Evolutionary conservation across 1,140 invertebrate species (phyloP).

Genomic region (Drosophila nigrodunni): DNA sequence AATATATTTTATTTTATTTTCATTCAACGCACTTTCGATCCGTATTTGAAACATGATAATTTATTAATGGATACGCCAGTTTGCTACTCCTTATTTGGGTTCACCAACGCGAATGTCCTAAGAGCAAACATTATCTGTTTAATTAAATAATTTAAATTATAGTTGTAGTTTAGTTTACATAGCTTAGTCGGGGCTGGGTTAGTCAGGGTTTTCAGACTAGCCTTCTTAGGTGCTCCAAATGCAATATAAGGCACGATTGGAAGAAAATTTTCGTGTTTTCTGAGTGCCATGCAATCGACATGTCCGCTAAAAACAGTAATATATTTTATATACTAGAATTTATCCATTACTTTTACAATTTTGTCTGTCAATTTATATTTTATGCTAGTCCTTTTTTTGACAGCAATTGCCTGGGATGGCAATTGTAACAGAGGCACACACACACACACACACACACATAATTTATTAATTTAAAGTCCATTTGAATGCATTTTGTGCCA

Average conservation of each 20-base stretch:
- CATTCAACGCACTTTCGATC: slow-evolving; percentile 3
- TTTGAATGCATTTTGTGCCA: slow-evolving; percentile 30
- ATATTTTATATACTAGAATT: slow-evolving; percentile 3
- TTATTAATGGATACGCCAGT: not conserved
- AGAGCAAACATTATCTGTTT: too few relatives aligned
- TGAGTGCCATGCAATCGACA: not conserved
- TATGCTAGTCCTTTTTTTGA: not conserved
- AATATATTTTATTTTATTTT: not conserved
- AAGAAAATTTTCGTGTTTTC: not conserved
- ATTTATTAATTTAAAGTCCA: slow-evolving; percentile 10
- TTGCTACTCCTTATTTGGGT: not conserved
- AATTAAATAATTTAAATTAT: too few relatives aligned
- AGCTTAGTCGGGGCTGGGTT: slow-evolving; percentile 21
- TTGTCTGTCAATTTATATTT: not conserved
- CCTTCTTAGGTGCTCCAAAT: not conserved
- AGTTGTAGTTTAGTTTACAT: slow-evolving; percentile 14
- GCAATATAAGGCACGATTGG: not conserved
- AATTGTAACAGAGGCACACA: not conserved
- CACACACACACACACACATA: not conserved
- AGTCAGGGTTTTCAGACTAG: too few relatives aligned
- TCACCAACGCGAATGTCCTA: not conserved
- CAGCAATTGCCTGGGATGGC: not conserved
- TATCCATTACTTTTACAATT: slow-evolving; percentile 2
- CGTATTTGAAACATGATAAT: slow-evolving; percentile 4
- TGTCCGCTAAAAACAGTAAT: not conserved